Evolutionary conservation across 1,140 invertebrate species (phyloP).

Genomic region (Penaeus japonicus): DNA sequence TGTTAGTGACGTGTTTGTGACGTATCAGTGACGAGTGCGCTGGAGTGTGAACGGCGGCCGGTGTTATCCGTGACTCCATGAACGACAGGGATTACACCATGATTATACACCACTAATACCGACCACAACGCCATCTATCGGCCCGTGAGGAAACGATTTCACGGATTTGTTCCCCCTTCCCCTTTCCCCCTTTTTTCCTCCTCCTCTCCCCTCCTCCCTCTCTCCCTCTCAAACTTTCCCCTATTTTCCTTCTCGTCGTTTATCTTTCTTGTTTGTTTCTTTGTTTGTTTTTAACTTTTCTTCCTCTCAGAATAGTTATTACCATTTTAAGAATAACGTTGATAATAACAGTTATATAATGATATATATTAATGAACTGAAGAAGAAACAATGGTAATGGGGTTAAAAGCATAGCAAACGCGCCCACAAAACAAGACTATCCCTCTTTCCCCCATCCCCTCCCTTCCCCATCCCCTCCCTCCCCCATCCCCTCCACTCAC

Average conservation of each 20-base stretch:
- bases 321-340: neutral
- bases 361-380: neutral
- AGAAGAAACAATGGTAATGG: neutral
- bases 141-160: neutral
- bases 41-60: too few relatives aligned
- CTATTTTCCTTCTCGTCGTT: neutral
- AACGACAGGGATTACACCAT: too few relatives aligned
- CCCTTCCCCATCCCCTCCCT: neutral
- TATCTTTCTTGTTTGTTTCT: constrained; percentile 1
- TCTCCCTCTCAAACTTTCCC: neutral
- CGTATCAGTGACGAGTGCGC: too few relatives aligned
- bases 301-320: neutral
- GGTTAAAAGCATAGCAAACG: neutral
- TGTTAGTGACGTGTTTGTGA: too few relatives aligned
- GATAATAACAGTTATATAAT: neutral
- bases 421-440: neutral
- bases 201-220: neutral
- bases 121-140: too few relatives aligned
- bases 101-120: too few relatives aligned
- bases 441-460: neutral
- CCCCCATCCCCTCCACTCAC: neutral
- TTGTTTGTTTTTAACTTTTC: too few relatives aligned
- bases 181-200: constrained; percentile 13
- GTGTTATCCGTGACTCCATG: too few relatives aligned
- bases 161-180: neutral